These are phyloP conservation scores for Pygoscelis antarcticus DNA, from an alignment of 2,113 vertebrate species.

Conservation along the genomic window DNA sequence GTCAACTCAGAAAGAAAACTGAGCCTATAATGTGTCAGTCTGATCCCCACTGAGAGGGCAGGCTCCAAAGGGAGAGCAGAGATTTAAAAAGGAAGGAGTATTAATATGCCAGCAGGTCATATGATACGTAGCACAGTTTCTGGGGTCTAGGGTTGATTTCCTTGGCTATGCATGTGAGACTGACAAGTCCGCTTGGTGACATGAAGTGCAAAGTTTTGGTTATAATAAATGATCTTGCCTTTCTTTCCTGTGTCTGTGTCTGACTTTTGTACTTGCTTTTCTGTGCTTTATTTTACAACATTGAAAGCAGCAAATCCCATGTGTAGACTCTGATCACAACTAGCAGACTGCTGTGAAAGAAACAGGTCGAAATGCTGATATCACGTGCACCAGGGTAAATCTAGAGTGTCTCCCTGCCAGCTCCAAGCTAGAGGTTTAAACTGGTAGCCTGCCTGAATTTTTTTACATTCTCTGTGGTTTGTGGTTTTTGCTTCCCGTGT, in stretches of 20 bases:
- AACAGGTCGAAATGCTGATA: not conserved
- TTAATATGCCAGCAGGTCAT: conserved; percentile 56
- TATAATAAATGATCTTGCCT: conserved; percentile 5
- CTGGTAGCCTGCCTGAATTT: not conserved
- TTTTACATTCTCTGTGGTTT: not conserved
- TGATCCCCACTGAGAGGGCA: conserved; percentile 49
- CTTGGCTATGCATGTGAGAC: conserved; percentile 33
- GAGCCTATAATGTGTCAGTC: conserved; percentile 59
- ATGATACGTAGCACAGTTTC: conserved; percentile 47
- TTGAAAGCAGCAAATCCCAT: conserved; percentile 25
- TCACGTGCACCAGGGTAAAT: not conserved
- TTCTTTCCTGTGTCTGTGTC: not conserved
- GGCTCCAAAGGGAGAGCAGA: conserved; percentile 43
- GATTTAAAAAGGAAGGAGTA: conserved; percentile 68
- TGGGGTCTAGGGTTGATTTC: conserved; percentile 48
- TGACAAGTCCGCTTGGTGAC: conserved; percentile 43
- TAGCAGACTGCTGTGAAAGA: not conserved
- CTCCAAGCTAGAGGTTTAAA: not conserved
- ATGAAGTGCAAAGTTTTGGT: conserved; percentile 10
- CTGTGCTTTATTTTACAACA: not conserved
- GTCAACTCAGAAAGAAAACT: conserved; percentile 59
- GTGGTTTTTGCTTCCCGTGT: not conserved
- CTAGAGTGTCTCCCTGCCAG: not conserved
- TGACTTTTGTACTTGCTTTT: not conserved
- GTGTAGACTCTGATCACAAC: not conserved